These are phyloP conservation scores for Poecilus cupreus DNA, from an alignment of 2,888 invertebrate genomes.

Conservation along the genomic window DNA sequence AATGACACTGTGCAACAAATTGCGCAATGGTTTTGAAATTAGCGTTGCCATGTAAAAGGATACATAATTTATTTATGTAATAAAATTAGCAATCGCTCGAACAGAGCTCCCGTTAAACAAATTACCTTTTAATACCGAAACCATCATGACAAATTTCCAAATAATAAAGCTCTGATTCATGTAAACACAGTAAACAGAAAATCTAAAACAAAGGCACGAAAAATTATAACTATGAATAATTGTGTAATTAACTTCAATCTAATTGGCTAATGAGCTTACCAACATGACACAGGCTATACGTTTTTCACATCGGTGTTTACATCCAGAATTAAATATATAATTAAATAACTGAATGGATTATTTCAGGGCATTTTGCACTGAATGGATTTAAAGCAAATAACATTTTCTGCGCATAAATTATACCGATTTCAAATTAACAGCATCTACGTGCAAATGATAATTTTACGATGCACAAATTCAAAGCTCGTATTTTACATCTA, in stretches of 20 bases:
- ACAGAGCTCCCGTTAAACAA: background rate
- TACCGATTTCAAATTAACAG: background rate
- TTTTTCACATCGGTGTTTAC: background rate
- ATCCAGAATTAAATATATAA: conserved; percentile 27
- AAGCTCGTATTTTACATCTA: conserved; percentile 31
- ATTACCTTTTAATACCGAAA: conserved; percentile 20
- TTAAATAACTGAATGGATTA: conserved; percentile 25
- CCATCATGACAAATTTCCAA: conserved; percentile 20
- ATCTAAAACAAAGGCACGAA: conserved; percentile 3
- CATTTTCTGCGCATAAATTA: conserved; percentile 8
- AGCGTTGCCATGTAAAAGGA: background rate
- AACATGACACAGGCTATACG: background rate
- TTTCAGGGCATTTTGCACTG: background rate
- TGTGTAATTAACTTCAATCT: conserved; percentile 21
- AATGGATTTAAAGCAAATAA: conserved; percentile 24
- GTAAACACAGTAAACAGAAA: conserved; percentile 10
- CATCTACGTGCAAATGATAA: conserved; percentile 37
- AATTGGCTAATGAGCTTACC: background rate
- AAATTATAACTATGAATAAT: conserved; percentile 22
- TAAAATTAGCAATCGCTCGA: background rate
- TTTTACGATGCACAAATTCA: background rate
- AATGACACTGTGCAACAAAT: background rate
- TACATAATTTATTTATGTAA: background rate
- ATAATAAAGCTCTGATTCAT: conserved; percentile 25
- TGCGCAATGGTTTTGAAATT: background rate